phyloP scores from a whole-genome alignment of 2,113 vertebrate genomes.

The Triplophysa tibetana region DNA sequence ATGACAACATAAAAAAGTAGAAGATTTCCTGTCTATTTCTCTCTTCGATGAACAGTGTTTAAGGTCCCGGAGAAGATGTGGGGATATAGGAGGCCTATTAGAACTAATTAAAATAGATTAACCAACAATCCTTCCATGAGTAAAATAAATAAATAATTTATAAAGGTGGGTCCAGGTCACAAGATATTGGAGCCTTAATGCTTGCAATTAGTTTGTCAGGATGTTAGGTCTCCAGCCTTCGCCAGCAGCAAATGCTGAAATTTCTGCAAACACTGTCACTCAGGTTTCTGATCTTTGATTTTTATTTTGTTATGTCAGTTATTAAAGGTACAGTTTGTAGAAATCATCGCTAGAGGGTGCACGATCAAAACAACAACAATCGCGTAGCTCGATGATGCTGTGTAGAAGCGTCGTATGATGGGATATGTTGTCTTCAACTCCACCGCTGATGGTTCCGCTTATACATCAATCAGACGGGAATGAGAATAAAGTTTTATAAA shows the following conservation, averaged over 20 bases:
- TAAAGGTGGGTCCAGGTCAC: constrained; percentile 60
- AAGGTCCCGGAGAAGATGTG: constrained; percentile 33
- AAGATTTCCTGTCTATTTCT: constrained; percentile 64
- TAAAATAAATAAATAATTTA: constrained; percentile 59
- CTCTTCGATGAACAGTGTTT: constrained; percentile 24
- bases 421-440: too few relatives aligned
- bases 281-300: constrained; percentile 17
- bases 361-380: too few relatives aligned
- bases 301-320: neutral
- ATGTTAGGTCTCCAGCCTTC: constrained; percentile 51
- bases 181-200: constrained; percentile 61
- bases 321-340: too few relatives aligned
- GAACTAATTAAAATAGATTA: constrained; percentile 65
- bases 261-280: constrained; percentile 25
- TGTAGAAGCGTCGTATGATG: too few relatives aligned
- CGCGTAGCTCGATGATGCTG: too few relatives aligned
- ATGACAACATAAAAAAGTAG: constrained; percentile 72
- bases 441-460: too few relatives aligned
- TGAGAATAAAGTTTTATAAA: too few relatives aligned
- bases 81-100: constrained; percentile 56
- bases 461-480: too few relatives aligned
- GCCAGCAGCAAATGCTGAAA: constrained; percentile 12
- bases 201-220: constrained; percentile 64
- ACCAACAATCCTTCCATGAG: constrained; percentile 42
- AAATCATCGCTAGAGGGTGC: too few relatives aligned